Evolutionary conservation across 2,797 vertebrate species (phyloP).

Genomic region (Sebastes taczanowskii): DNA sequence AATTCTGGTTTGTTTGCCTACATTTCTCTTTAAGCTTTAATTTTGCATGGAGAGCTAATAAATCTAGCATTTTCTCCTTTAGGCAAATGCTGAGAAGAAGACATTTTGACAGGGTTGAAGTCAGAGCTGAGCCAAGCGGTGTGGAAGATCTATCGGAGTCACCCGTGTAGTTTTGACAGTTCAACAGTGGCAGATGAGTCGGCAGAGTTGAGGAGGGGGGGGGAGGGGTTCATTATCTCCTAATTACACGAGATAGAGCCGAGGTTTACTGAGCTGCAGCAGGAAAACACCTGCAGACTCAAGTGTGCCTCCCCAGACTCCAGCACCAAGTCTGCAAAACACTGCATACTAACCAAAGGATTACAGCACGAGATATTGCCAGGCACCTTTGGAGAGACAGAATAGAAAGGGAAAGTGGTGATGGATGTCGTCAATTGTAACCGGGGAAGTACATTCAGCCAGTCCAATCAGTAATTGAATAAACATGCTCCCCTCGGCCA

Average conservation of each 20-base stretch:
- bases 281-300: constrained; percentile 72
- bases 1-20: constrained; percentile 1
- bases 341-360: constrained; percentile 59
- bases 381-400: constrained; percentile 26
- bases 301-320: constrained; percentile 45
- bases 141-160: constrained; percentile 59
- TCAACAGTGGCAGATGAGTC: constrained; percentile 66
- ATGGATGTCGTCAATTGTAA: constrained; percentile 26
- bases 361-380: constrained; percentile 44
- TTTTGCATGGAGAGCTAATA: constrained; percentile 31
- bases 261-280: constrained; percentile 56
- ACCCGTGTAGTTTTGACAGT: constrained; percentile 64
- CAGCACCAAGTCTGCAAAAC: constrained; percentile 39
- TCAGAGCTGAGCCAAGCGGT: constrained; percentile 22
- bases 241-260: constrained; percentile 72
- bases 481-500: constrained; percentile 1
- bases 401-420: constrained; percentile 1
- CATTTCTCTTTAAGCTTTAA: constrained; percentile 27
- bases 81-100: constrained; percentile 20
- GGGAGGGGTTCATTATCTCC: constrained; percentile 70
- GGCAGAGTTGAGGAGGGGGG: constrained; percentile 27
- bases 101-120: constrained; percentile 61
- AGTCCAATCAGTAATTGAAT: constrained; percentile 17
- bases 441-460: constrained; percentile 3
- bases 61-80: background rate